Conservation (phyloP, 2,797 vertebrate species). For the Typhlichthys eigenmanni region DNA sequence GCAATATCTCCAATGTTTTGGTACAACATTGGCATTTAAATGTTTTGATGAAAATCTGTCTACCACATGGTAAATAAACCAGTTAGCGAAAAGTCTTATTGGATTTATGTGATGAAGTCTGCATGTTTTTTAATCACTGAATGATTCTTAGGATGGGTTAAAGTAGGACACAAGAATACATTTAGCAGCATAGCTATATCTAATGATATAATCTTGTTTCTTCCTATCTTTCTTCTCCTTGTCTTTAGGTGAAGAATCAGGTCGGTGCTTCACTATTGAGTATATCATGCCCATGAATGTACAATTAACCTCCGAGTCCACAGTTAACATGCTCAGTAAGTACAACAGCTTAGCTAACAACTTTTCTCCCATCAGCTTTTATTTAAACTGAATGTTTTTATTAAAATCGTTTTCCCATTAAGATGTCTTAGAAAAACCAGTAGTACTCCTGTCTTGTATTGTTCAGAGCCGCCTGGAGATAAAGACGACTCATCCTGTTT, state of each 20-base stretch:
- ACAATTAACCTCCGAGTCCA: constrained; percentile 91
- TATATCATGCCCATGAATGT: constrained; percentile 92
- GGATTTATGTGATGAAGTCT: too few relatives aligned
- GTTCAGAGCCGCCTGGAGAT: background rate
- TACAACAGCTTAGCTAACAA: constrained; percentile 30
- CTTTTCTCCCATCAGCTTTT: background rate
- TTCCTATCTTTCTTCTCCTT: constrained; percentile 2
- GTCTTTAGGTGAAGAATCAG: constrained; percentile 85
- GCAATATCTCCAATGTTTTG: too few relatives aligned
- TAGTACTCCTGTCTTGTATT: background rate
- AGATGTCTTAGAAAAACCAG: background rate
- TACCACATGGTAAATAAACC: too few relatives aligned
- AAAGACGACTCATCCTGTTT: constrained; percentile 31
- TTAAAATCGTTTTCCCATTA: background rate
- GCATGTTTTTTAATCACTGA: too few relatives aligned
- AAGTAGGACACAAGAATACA: too few relatives aligned
- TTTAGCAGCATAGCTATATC: background rate
- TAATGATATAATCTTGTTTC: background rate
- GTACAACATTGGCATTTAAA: too few relatives aligned
- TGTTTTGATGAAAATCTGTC: too few relatives aligned
- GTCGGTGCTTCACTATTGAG: constrained; percentile 91
- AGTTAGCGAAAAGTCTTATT: too few relatives aligned
- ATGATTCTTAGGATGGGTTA: too few relatives aligned
- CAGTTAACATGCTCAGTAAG: constrained; percentile 90
- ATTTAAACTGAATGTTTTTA: background rate